Evolutionary conservation across 2,113 vertebrate species (phyloP).

Genomic region (Proteles cristata): DNA sequence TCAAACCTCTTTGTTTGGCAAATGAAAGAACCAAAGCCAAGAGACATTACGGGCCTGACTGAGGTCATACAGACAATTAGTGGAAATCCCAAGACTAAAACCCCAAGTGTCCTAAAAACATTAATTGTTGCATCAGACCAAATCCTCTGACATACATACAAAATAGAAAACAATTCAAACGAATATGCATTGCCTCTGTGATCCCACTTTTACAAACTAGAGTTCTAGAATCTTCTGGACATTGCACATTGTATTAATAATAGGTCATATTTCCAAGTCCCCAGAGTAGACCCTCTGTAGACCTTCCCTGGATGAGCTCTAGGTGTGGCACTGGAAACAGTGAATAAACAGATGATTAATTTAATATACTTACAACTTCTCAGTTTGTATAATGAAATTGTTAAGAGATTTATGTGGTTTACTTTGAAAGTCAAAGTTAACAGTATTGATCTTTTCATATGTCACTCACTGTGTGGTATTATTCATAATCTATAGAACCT

Average conservation of each 20-base stretch:
- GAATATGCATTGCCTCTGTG: not conserved
- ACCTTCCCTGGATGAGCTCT: not conserved
- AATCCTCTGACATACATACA: not conserved
- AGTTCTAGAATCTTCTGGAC: not conserved
- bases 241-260: not conserved
- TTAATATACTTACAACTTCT: not conserved
- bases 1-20: not conserved
- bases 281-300: not conserved
- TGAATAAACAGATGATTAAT: not conserved
- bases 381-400: not conserved
- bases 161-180: not conserved
- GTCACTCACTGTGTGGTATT: not conserved
- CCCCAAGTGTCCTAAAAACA: not conserved
- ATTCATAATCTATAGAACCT: not conserved
- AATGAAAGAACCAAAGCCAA: not conserved
- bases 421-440: conserved; percentile 22
- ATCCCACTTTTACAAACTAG: not conserved
- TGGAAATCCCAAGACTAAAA: not conserved
- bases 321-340: not conserved
- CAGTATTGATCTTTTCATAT: not conserved
- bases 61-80: not conserved
- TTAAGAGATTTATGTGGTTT: not conserved
- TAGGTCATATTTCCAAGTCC: not conserved
- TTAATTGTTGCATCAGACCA: not conserved
- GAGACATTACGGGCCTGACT: not conserved